Percentiles rank a stretch among this genome's conserved stretches.
phyloP scores from a whole-genome alignment of 2,797 vertebrate genomes.

The Limosa lapponica region DNA sequence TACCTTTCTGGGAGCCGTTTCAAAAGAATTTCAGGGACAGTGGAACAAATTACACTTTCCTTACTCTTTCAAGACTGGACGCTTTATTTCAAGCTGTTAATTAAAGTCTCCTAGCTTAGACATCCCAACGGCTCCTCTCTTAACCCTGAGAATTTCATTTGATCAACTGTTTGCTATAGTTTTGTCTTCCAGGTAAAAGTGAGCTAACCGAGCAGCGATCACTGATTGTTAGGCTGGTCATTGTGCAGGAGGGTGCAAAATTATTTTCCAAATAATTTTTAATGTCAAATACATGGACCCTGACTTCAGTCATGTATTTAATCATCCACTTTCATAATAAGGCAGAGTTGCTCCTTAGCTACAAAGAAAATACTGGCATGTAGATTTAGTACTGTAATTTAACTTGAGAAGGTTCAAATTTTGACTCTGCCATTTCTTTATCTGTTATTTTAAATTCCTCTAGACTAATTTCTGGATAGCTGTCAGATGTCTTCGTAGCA shows the following conservation, averaged over 20 bases:
- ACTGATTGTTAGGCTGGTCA: background rate
- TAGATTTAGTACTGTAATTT: background rate
- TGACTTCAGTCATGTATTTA: background rate
- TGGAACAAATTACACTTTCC: background rate
- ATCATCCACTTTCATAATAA: background rate
- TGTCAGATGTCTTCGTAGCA: background rate
- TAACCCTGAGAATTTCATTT: background rate
- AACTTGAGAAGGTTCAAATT: background rate
- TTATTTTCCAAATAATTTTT: background rate
- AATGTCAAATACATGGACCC: background rate
- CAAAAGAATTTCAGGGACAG: background rate
- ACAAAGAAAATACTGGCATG: background rate
- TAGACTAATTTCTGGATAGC: background rate
- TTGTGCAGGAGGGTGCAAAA: background rate
- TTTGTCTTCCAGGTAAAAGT: background rate
- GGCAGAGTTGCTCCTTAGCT: background rate
- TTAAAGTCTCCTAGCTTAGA: background rate
- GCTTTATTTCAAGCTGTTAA: background rate
- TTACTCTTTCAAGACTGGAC: background rate
- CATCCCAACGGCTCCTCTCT: background rate
- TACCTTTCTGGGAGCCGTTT: background rate
- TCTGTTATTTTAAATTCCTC: background rate
- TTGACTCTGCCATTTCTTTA: background rate
- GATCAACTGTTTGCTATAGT: background rate
- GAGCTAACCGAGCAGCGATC: background rate